Evolutionary conservation across 92 coral and sea anemone species (phyloP).

Genomic region (Nematostella vectensis): DNA sequence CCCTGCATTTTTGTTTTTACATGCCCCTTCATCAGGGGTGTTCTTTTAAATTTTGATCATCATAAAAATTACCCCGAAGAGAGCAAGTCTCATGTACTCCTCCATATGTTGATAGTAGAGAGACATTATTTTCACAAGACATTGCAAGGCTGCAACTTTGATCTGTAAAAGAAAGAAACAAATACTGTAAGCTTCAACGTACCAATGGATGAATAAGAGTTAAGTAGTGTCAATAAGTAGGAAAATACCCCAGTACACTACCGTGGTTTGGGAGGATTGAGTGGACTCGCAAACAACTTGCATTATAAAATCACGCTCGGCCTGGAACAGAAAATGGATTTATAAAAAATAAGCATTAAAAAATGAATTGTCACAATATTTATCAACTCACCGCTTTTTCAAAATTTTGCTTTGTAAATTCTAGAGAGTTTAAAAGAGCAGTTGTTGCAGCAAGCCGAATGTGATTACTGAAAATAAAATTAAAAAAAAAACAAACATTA

Average conservation of each 20-base stretch:
- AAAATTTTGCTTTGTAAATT: slow-evolving; percentile 93
- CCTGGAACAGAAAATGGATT: slow-evolving; percentile 16
- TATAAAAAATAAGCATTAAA: background rate
- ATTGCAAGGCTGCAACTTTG: slow-evolving; percentile 87
- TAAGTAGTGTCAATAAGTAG: background rate
- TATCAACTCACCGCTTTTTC: slow-evolving; percentile 61
- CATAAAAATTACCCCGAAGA: slow-evolving; percentile 97
- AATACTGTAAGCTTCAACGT: background rate
- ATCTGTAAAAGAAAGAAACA: slow-evolving; percentile 31
- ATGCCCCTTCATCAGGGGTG: too few species aligned
- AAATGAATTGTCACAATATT: background rate
- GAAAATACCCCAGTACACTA: background rate
- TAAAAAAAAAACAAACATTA: too few species aligned
- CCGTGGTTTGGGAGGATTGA: slow-evolving; percentile 45
- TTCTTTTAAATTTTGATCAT: too few species aligned
- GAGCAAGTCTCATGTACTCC: slow-evolving; percentile 75
- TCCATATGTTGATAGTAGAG: slow-evolving; percentile 84
- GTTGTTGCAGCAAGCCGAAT: slow-evolving; percentile 88
- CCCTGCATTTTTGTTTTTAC: too few species aligned
- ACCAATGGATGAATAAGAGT: background rate
- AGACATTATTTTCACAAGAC: slow-evolving; percentile 92
- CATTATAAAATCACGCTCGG: slow-evolving; percentile 79
- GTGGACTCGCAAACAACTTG: slow-evolving; percentile 95
- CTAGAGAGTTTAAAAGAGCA: slow-evolving; percentile 90
- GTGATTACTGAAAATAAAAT: slow-evolving; percentile 30